Base-by-base conservation (phyloP, 2,888 invertebrate species). In the Rhyacophila evoluta region DNA sequence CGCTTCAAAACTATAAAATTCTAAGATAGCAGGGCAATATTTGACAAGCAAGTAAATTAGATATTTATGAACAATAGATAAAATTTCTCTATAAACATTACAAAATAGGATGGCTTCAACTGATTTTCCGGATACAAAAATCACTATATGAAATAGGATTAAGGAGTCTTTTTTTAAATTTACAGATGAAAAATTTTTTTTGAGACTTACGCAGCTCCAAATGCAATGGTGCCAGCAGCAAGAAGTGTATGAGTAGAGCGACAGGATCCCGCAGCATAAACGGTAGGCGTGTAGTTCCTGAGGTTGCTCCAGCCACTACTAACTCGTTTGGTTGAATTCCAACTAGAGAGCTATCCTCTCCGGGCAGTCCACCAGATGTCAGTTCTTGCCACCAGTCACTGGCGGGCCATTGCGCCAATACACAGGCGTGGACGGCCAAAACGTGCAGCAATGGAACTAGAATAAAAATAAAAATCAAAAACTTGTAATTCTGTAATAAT, bases 401-500 rank as follows among this genome's bases (percentile, higher is more conserved):
- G 89, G 89, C 88, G 1, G 75, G 70, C 81, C 79, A 79, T 69
- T 82, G 82, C 3, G 79, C 79, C 78, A 96, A 89, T 72, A 95
- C 92, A 81, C 95, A 93, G 36, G 95, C 94, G 88, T 97, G 97
- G 83, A 95, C 94, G 69, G 96, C 95, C 83, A 97, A 89, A 27
- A 98, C 96, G 84, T 97, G 96, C 81, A 98, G 89, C 81, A 98
- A 89, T 10, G 97, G 97, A 83, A 97, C 97, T 95, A 89, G 1
- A 88, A 87, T 0, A 25, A 29, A 12, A 81, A 3, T 29, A n/a
- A n/a, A n/a, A n/a, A n/a, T n/a, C n/a, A n/a, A n/a, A n/a, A n/a
- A n/a, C n/a, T n/a, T n/a, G n/a, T n/a, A n/a, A n/a, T n/a, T n/a
- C n/a, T n/a, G n/a, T n/a, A n/a, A n/a, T n/a, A n/a, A n/a, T n/a